A percentile compares a stretch with the other conserved stretches of the same genome.
These are phyloP conservation scores for Rhopalosiphum maidis DNA, from an alignment of 1,140 invertebrate genomes.

Conservation along the genomic window DNA sequence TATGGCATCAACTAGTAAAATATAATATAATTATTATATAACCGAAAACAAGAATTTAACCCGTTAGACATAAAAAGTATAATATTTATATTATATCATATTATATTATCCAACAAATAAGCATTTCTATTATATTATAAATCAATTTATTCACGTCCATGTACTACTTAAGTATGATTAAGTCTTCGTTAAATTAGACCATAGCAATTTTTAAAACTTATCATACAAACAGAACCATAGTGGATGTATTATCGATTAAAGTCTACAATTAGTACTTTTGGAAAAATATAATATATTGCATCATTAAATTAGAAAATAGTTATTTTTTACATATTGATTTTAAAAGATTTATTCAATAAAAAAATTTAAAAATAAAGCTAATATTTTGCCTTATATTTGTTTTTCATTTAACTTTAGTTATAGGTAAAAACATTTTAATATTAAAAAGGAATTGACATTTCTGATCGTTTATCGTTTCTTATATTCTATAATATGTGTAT, in stretches of 20 bases:
- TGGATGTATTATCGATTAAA: not conserved
- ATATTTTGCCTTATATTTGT: not conserved
- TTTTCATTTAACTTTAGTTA: not conserved
- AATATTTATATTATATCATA: not conserved
- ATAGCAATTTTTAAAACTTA: not conserved
- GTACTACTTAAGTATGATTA: not conserved
- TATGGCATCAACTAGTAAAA: too few species aligned
- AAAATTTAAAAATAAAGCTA: too few species aligned
- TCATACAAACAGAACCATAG: not conserved
- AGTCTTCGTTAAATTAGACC: not conserved
- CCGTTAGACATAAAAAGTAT: not conserved
- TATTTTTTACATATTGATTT: too few species aligned
- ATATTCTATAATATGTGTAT: not conserved
- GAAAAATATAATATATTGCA: not conserved
- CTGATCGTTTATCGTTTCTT: not conserved
- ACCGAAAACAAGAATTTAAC: not conserved
- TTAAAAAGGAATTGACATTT: not conserved
- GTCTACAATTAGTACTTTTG: too few species aligned
- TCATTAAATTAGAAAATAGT: too few species aligned
- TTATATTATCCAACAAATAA: not conserved
- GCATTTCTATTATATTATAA: not conserved
- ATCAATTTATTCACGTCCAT: not conserved
- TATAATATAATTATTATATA: too few species aligned
- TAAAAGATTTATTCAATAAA: not conserved
- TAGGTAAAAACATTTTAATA: not conserved